Evolutionary conservation across 2,888 invertebrate genomes (phyloP), one percentile per base, ranked within the genome.

Genomic region (Epirrhoe tristata): DNA sequence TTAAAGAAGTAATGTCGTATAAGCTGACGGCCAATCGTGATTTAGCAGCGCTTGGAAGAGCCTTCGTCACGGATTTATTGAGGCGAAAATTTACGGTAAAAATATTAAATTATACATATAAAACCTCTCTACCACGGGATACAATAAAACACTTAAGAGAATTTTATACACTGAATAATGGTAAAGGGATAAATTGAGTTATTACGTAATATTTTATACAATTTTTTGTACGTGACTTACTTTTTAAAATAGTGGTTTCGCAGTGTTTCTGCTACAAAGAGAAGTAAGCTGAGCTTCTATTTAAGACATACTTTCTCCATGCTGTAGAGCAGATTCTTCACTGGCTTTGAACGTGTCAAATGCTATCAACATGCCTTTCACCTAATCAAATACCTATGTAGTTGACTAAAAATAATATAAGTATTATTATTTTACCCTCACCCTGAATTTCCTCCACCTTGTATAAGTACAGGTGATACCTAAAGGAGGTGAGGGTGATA

Each of bases 111-210:
- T 43, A 12, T 12, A 43, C 39, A 43, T 10, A 43, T 10, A 43
- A 43, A 43, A 48, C 51, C 51, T 65, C 65, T 59, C 31, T 51
- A 63, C 53, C 52, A 59, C 53, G 36, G 34, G 55, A 64, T 64
- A 50, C 61, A 57, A 73, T 69, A 69, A 69, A 69, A 67, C 67
- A 72, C 69, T 70, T 57, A 51, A 52, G 66, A 63, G 65, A 70
- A 65, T 67, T 66, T 68, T 59, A 71, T 70, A 24, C 60, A 66
- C 61, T 58, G 43, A 61, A 59, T 65, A 70, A 63, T 67, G 72
- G 62, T 58, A 70, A 73, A 72, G 63, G 71, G 67, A 74, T 74
- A 72, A 73, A 74, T 72, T 77, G 76, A 79, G 74, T 79, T 78
- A 80, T 70, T 64, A 60, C 72, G 58, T 71, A 72, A 64, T 77